A percentile compares a stretch with the other conserved stretches of the same genome.
Conservation (phyloP, 2,888 invertebrate genomes). For the Cremastinae sp. region DNA sequence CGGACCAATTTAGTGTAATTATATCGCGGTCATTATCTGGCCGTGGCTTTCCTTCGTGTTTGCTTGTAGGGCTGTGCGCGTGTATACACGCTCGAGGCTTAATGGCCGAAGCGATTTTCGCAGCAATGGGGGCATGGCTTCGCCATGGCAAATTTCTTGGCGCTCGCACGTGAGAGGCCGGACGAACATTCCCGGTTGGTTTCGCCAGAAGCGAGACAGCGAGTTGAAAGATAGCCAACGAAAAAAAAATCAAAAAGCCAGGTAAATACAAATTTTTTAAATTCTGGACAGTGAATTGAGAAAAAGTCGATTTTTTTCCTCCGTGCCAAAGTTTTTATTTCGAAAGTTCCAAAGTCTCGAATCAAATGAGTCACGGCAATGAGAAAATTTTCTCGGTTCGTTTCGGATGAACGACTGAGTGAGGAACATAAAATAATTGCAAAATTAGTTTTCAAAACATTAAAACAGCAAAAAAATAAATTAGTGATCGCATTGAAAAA, state of each 20-base stretch:
- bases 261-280: neutral
- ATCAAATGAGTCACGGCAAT: too few species aligned
- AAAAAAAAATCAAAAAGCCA: constrained; percentile 4
- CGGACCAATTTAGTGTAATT: constrained; percentile 72
- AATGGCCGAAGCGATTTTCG: constrained; percentile 50
- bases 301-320: too few species aligned
- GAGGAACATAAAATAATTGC: too few species aligned
- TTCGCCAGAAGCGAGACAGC: constrained; percentile 16
- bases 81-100: constrained; percentile 4
- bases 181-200: constrained; percentile 40
- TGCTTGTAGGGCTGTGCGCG: constrained; percentile 15
- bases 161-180: constrained; percentile 40
- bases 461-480: too few species aligned
- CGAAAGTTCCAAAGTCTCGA: too few species aligned
- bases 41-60: constrained; percentile 60
- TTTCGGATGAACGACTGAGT: too few species aligned
- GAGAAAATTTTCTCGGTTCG: too few species aligned
- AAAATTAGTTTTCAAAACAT: too few species aligned
- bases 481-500: too few species aligned
- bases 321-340: too few species aligned
- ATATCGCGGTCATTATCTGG: constrained; percentile 71
- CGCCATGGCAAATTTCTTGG: constrained; percentile 57
- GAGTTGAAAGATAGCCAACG: constrained; percentile 11
- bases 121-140: constrained; percentile 48
- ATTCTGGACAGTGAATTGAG: too few species aligned